Percentiles rank a stretch among this genome's conserved stretches.
phyloP scores from a whole-genome alignment of 2,888 invertebrate genomes.

The Noctua fimbriata region DNA sequence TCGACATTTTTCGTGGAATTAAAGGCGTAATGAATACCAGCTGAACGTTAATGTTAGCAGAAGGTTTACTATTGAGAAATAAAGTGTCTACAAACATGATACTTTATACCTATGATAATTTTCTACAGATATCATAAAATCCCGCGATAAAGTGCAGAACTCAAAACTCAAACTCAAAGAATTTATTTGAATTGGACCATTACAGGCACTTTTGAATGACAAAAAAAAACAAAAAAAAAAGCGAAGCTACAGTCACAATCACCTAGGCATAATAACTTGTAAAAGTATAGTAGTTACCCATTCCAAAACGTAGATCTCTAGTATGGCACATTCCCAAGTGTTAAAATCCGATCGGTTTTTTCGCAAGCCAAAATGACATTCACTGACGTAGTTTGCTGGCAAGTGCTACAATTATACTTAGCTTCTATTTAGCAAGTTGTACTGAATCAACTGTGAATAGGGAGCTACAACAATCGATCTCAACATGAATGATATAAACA shows the following conservation, averaged over 20 bases:
- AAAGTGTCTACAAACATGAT: neutral
- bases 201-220: too few relatives aligned
- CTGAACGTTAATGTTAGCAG: constrained; percentile 14
- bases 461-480: neutral
- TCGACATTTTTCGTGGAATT: constrained; percentile 52
- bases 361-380: neutral
- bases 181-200: too few relatives aligned
- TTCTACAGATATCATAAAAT: neutral
- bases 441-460: too few relatives aligned
- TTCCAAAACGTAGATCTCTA: too few relatives aligned
- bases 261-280: too few relatives aligned
- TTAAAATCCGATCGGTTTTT: neutral
- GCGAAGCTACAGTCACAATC: too few relatives aligned
- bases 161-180: too few relatives aligned
- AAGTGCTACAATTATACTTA: neutral
- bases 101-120: neutral
- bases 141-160: neutral
- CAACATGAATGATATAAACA: too few relatives aligned
- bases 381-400: neutral
- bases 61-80: constrained; percentile 30
- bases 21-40: constrained; percentile 66
- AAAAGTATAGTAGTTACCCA: too few relatives aligned
- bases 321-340: neutral
- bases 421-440: neutral
- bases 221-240: too few relatives aligned